Evolutionary conservation across 2,888 invertebrate species (phyloP).

Genomic region (Caenorhabditis sulstoni): DNA sequence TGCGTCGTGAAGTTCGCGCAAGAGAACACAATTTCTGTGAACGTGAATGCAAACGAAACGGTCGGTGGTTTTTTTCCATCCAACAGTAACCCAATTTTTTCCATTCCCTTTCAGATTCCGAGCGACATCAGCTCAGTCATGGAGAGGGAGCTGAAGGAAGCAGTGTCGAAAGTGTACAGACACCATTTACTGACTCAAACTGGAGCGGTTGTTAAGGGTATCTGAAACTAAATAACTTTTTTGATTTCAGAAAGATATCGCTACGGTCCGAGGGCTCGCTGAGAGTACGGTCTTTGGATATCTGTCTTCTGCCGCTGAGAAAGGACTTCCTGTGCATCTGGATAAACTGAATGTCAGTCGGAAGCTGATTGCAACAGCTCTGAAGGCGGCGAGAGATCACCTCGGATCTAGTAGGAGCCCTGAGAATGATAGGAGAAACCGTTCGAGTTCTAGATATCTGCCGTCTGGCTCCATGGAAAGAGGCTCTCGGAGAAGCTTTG

Average conservation of each 20-base stretch:
- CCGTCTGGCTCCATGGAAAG: conserved; percentile 71
- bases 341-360: conserved; percentile 57
- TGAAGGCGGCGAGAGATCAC: conserved; percentile 47
- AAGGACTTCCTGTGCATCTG: conserved; percentile 72
- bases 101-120: conserved; percentile 33
- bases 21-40: conserved; percentile 33
- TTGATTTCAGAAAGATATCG: conserved; percentile 48
- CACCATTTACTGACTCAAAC: conserved; percentile 33
- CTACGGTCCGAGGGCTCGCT: conserved; percentile 31
- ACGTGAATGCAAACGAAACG: conserved; percentile 43
- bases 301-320: conserved; percentile 53
- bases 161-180: conserved; percentile 38
- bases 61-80: not conserved
- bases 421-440: not conserved
- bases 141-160: conserved; percentile 35
- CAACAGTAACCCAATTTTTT: too few relatives aligned
- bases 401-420: conserved; percentile 46
- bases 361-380: conserved; percentile 53
- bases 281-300: conserved; percentile 55
- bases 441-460: conserved; percentile 64
- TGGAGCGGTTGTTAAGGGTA: conserved; percentile 28
- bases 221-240: too few relatives aligned
- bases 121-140: conserved; percentile 9
- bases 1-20: conserved; percentile 56
- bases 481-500: conserved; percentile 61